phyloP scores from a whole-genome alignment of 37 sponge, comb jelly and placozoan species.

The Axinella damicornis region DNA sequence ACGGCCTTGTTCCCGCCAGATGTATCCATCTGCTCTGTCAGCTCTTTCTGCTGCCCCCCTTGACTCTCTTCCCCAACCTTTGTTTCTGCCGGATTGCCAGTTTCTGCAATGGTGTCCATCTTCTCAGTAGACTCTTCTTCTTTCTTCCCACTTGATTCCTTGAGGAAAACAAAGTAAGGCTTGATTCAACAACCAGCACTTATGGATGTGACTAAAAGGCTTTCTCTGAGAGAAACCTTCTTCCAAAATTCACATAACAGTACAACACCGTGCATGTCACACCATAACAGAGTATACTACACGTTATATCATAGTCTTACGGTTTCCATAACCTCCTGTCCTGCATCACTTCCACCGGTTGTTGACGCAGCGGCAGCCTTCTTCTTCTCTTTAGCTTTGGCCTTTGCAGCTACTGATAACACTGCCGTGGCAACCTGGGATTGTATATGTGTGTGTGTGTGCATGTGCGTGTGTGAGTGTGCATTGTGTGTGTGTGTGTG shows the following conservation, averaged over 20 bases:
- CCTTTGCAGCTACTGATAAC: constrained; percentile 94
- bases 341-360: neutral
- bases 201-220: neutral
- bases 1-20: neutral
- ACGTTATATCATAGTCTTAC: too few species aligned
- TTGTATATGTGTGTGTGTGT: too few species aligned
- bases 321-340: constrained; percentile 47
- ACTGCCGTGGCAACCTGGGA: constrained; percentile 93
- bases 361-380: constrained; percentile 43
- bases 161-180: too few species aligned
- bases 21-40: neutral
- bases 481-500: too few species aligned
- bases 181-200: neutral
- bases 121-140: constrained; percentile 1
- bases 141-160: neutral
- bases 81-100: neutral
- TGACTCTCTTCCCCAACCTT: neutral
- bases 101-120: constrained; percentile 2
- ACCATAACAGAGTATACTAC: too few species aligned
- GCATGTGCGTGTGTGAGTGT: too few species aligned
- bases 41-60: neutral
- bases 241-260: neutral
- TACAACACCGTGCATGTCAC: too few species aligned
- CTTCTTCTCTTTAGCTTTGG: constrained; percentile 78
- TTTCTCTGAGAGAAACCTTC: neutral